A percentile compares a stretch with the other conserved stretches of the same genome.
phyloP scores from a whole-genome alignment of 1,140 invertebrate genomes.

The Glomeris maerens region DNA sequence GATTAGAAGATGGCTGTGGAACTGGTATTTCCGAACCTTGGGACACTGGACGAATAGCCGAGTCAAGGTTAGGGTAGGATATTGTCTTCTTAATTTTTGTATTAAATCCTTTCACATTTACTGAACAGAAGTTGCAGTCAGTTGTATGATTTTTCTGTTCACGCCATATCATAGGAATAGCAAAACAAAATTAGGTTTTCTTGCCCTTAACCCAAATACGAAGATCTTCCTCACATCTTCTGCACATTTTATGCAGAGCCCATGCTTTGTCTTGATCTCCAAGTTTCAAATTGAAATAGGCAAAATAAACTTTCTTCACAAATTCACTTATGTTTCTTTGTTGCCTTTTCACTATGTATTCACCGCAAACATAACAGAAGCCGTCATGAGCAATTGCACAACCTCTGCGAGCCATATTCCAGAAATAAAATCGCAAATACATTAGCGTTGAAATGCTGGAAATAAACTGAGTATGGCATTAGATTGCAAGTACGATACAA shows the following conservation, averaged over 20 bases:
- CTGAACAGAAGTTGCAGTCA: constrained; percentile 14
- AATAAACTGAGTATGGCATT: constrained; percentile 4
- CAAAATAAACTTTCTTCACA: constrained; percentile 14
- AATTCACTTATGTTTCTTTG: constrained; percentile 11
- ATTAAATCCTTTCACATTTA: constrained; percentile 12
- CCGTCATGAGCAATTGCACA: neutral
- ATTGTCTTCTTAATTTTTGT: constrained; percentile 12
- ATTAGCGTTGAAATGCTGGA: constrained; percentile 5
- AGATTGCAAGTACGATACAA: constrained; percentile 3
- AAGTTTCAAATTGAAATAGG: constrained; percentile 15
- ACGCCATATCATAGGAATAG: constrained; percentile 13
- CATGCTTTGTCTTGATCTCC: constrained; percentile 21
- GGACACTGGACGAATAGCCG: constrained; percentile 10
- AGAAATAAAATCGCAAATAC: constrained; percentile 5
- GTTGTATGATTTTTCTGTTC: constrained; percentile 12
- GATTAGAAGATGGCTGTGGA: constrained; percentile 8
- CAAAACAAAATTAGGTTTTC: constrained; percentile 14
- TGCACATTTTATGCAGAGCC: constrained; percentile 15
- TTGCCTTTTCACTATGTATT: constrained; percentile 5
- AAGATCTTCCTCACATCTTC: constrained; percentile 13
- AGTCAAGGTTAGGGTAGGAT: constrained; percentile 8
- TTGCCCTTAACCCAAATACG: constrained; percentile 13
- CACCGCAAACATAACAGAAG: constrained; percentile 13
- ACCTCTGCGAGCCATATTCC: constrained; percentile 5
- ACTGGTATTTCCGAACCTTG: constrained; percentile 12